Conservation (phyloP, 2,888 invertebrate genomes). For the Dryocosmus kuriphilus region DNA sequence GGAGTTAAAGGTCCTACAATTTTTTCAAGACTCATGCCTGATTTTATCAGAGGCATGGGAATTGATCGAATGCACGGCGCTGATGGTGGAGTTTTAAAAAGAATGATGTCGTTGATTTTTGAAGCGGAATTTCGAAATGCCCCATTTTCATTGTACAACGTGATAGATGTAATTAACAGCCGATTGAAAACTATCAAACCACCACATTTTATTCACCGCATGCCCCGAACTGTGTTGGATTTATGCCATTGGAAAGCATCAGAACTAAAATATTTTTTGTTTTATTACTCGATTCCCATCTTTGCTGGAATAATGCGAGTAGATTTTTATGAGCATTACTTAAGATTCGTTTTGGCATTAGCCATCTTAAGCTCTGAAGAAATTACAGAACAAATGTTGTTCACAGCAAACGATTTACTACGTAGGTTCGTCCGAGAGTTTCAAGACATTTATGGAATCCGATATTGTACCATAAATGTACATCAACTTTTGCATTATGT, state of each 20-base stretch:
- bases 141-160: constrained; percentile 47
- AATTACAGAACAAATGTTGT: constrained; percentile 38
- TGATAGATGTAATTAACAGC: constrained; percentile 47
- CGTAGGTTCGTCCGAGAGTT: constrained; percentile 48
- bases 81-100: constrained; percentile 48
- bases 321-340: constrained; percentile 47
- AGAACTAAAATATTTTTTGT: constrained; percentile 48
- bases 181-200: constrained; percentile 49
- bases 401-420: constrained; percentile 35
- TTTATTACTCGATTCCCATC: constrained; percentile 48
- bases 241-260: constrained; percentile 52
- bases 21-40: constrained; percentile 48
- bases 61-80: constrained; percentile 53
- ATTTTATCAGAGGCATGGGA: constrained; percentile 47
- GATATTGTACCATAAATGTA: constrained; percentile 50
- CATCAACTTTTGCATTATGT: constrained; percentile 53
- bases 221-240: constrained; percentile 48
- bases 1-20: constrained; percentile 45
- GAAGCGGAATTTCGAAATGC: constrained; percentile 37
- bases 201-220: constrained; percentile 52
- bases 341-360: constrained; percentile 22
- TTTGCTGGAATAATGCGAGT: constrained; percentile 42
- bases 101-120: constrained; percentile 48
- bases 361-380: constrained; percentile 39
- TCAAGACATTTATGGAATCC: constrained; percentile 46